Percentiles rank a stretch among this genome's conserved stretches.
These are phyloP conservation scores for Sterrhoptilus dennistouni DNA, from an alignment of 2,113 vertebrate genomes.

Conservation along the genomic window DNA sequence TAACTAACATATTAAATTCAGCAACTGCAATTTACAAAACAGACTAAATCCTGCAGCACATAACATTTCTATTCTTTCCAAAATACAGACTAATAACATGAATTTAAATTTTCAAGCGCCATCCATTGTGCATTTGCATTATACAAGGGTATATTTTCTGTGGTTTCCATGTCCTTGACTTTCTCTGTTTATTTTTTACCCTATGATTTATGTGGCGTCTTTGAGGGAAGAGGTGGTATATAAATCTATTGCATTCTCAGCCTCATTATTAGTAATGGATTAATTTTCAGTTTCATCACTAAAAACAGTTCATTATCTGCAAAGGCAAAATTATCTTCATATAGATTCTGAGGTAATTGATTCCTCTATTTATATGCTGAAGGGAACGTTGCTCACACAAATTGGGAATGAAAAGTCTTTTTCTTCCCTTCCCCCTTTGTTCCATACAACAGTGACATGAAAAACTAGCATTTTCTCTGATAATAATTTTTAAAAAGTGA, in stretches of 20 bases:
- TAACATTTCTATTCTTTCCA: neutral
- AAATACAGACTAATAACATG: neutral
- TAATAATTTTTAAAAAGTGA: neutral
- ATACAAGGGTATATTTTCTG: neutral
- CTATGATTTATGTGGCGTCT: slow-evolving; percentile 1
- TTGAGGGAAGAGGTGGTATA: neutral
- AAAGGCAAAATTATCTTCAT: slow-evolving; percentile 50
- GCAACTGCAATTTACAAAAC: neutral
- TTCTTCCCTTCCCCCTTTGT: neutral
- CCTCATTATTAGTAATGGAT: slow-evolving; percentile 62
- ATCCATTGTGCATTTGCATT: neutral
- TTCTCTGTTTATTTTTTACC: slow-evolving; percentile 31
- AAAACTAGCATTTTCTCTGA: neutral
- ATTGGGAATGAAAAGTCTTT: neutral
- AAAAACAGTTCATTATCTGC: slow-evolving; percentile 51
- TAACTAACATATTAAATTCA: neutral
- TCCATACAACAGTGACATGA: neutral
- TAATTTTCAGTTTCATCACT: slow-evolving; percentile 53
- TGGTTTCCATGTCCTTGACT: slow-evolving; percentile 13
- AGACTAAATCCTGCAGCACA: neutral
- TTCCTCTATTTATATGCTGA: slow-evolving; percentile 41
- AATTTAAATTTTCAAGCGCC: neutral
- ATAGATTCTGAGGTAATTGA: slow-evolving; percentile 52
- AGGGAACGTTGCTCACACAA: neutral
- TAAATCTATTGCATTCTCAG: slow-evolving; percentile 29